phyloP scores from a whole-genome alignment of 2,888 invertebrate genomes.

The Malacosoma neustria region DNA sequence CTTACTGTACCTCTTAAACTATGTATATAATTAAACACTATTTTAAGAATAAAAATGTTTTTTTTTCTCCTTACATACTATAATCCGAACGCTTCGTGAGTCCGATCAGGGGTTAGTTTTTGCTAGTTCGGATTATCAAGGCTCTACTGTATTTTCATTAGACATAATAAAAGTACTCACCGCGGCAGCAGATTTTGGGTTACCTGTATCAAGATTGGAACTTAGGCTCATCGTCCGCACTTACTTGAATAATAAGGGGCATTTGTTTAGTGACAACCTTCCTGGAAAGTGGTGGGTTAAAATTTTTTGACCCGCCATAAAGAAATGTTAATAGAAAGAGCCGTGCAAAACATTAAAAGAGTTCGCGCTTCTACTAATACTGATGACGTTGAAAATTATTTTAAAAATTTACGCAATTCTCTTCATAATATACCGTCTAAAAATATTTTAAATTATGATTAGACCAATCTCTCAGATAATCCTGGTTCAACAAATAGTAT shows the following conservation, averaged over 20 bases:
- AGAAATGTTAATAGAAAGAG: constrained; percentile 8
- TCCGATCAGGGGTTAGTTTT: too few relatives aligned
- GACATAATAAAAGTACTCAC: not conserved
- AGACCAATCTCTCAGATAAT: constrained; percentile 14
- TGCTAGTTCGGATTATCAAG: too few relatives aligned
- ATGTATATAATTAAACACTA: too few relatives aligned
- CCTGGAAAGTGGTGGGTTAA: constrained; percentile 9
- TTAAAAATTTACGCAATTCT: constrained; percentile 8
- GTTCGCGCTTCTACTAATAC: constrained; percentile 8
- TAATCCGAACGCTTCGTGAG: too few relatives aligned
- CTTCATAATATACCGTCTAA: constrained; percentile 7
- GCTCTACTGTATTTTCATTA: too few relatives aligned
- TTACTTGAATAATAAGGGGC: constrained; percentile 4
- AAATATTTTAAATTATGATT: constrained; percentile 13
- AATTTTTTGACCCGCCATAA: constrained; percentile 8
- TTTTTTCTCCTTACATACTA: too few relatives aligned
- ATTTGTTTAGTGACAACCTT: constrained; percentile 7
- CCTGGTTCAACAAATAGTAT: constrained; percentile 12
- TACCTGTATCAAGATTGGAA: not conserved
- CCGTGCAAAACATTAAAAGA: constrained; percentile 5
- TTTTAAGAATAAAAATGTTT: too few relatives aligned
- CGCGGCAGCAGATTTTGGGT: not conserved
- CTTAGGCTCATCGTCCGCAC: not conserved
- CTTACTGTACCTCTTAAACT: too few relatives aligned
- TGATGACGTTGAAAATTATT: constrained; percentile 8